Conservation (phyloP, 2,888 invertebrate genomes). For the Podabrus alpinus region DNA sequence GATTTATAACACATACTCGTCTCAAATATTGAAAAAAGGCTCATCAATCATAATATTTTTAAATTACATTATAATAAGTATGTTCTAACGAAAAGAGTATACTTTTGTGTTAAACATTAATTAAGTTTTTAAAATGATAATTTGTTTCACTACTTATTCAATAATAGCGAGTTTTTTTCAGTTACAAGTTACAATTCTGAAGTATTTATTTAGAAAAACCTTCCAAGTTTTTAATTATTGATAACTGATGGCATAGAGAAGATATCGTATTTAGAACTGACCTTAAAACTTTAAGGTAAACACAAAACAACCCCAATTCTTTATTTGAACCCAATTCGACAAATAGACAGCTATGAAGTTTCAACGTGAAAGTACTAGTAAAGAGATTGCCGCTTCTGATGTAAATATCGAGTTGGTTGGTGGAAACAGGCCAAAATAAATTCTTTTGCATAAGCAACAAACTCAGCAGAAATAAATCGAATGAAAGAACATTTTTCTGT, state of each 20-base stretch:
- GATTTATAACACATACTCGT: constrained; percentile 16
- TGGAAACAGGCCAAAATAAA: constrained; percentile 26
- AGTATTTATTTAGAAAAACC: not conserved
- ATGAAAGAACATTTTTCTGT: constrained; percentile 32
- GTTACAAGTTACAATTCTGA: not conserved
- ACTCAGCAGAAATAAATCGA: constrained; percentile 41
- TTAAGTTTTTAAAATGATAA: constrained; percentile 2
- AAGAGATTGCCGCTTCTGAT: constrained; percentile 34
- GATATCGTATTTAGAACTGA: not conserved
- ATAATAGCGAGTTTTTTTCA: not conserved
- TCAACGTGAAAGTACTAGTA: constrained; percentile 41
- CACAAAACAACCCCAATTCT: constrained; percentile 24
- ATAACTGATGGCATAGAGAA: no score
- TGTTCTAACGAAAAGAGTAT: not conserved
- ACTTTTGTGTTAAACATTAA: constrained; percentile 1
- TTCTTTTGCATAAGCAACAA: constrained; percentile 28
- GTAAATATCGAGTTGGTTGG: constrained; percentile 31
- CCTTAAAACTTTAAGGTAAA: constrained; percentile 2
- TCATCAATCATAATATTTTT: constrained; percentile 22
- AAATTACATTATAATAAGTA: constrained; percentile 17
- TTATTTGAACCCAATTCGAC: constrained; percentile 39
- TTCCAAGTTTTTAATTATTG: not conserved
- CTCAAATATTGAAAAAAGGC: constrained; percentile 11
- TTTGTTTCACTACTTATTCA: not conserved
- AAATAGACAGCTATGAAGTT: constrained; percentile 41